These are phyloP conservation scores for Hyles vespertilio DNA, from an alignment of 1,140 invertebrate species.

Conservation along the genomic window DNA sequence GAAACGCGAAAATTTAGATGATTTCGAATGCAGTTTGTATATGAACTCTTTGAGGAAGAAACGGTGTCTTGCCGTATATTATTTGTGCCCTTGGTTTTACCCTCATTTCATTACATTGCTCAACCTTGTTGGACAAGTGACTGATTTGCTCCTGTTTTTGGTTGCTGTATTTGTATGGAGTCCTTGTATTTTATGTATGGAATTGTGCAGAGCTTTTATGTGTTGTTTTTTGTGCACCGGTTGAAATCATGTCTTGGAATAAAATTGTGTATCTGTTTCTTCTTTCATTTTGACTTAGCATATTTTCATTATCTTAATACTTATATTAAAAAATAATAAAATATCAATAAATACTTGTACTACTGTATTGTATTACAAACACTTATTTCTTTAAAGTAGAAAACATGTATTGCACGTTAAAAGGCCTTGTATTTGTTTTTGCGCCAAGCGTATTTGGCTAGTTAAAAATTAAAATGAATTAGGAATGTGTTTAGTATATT, in stretches of 20 bases:
- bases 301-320: not conserved
- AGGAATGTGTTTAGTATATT: too few relatives aligned
- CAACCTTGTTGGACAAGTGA: constrained; percentile 35
- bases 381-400: too few relatives aligned
- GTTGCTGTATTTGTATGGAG: constrained; percentile 44
- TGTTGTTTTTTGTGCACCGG: constrained; percentile 48
- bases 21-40: constrained; percentile 40
- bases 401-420: too few relatives aligned
- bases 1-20: constrained; percentile 21
- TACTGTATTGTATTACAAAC: too few relatives aligned
- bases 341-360: too few relatives aligned
- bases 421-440: too few relatives aligned
- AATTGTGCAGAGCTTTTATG: constrained; percentile 38
- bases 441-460: too few relatives aligned
- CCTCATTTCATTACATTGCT: constrained; percentile 35
- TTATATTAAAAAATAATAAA: not conserved
- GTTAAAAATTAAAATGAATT: too few relatives aligned
- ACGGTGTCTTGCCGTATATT: constrained; percentile 34
- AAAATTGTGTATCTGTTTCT: constrained; percentile 24
- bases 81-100: constrained; percentile 38
- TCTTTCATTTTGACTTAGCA: constrained; percentile 3
- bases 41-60: constrained; percentile 37
- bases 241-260: constrained; percentile 24
- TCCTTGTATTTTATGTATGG: constrained; percentile 43
- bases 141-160: constrained; percentile 37